Conservation (phyloP, 1,140 invertebrate genomes). For the Stenopsyche tienmushanensis region DNA sequence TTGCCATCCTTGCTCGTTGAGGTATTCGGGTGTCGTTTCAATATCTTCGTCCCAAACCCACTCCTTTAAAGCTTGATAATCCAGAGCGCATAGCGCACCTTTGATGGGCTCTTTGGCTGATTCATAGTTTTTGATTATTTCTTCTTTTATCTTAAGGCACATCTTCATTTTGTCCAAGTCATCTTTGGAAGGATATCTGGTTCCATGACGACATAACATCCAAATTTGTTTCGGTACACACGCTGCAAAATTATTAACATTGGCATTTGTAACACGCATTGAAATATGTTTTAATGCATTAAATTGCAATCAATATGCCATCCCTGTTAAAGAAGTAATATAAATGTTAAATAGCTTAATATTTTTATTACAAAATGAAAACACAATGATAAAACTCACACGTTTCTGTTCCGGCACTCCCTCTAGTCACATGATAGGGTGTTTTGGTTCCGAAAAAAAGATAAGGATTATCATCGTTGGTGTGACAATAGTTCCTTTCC, state of each 20-base stretch:
- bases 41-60: constrained; percentile 32
- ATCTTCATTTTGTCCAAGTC: constrained; percentile 44
- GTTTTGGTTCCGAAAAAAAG: constrained; percentile 11
- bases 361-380: not conserved
- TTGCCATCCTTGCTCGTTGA: constrained; percentile 25
- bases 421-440: not conserved
- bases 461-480: constrained; percentile 22
- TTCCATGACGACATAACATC: constrained; percentile 59
- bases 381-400: not conserved
- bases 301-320: no score
- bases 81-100: constrained; percentile 9
- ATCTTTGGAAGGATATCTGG: constrained; percentile 44
- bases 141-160: constrained; percentile 47
- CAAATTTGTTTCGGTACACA: constrained; percentile 59
- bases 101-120: not conserved
- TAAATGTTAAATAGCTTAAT: not conserved
- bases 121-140: constrained; percentile 28
- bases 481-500: not conserved
- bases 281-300: no score
- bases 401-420: not conserved
- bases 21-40: constrained; percentile 11
- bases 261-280: no score
- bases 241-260: constrained; percentile 43
- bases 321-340: no score
- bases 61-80: constrained; percentile 14